Evolutionary conservation across 64 coral and sea anemone species (phyloP), one percentile per base, ranked within the genome.

Genomic region (Montipora capricornis): DNA sequence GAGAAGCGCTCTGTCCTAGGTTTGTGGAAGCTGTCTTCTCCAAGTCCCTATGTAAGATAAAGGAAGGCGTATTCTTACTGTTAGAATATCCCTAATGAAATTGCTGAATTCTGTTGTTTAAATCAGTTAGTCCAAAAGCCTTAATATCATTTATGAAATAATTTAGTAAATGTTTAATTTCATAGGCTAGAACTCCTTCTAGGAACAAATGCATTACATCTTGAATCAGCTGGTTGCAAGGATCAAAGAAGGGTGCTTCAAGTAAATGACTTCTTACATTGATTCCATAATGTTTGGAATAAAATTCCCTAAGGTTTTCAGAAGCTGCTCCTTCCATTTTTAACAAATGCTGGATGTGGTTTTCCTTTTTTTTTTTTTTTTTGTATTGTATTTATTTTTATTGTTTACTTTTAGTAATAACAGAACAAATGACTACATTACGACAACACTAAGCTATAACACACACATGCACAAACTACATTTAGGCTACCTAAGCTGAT

Each of bases 131-230:
- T 55, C 29, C 47, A 53, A 58, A 75, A 14, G 22, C 5, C 15
- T 57, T 3, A 37, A 75, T 75, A 16, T 14, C 55, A 2, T 69
- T 60, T 0, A 76, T 77, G 57, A 2, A 78, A 66, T 62, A 58
- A 0, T 62, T 76, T 11, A 89, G 17, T 20, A 89, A 78, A 13
- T 47, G 19, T 10, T 89, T 89, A 8, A 77, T 11, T 46, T 89
- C 68, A 52, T 61, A 58, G 44, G 87, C 74, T 14, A 78, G n/a
- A 6, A 89, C 44, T 2, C 87, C 73, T 62, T 89, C 87, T 1
- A 89, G 19, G 24, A 89, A 89, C 2, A 89, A 51, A 16, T 89
- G 87, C 87, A 89, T 89, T 13, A 89, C 61, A 22, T 89, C 87
- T 44, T 78, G 50, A 2, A 53, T 22, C 22, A 89, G 37, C 16